These are phyloP conservation scores for Drosophila nebulosa DNA, from an alignment of 1,140 invertebrate genomes.

Conservation along the genomic window DNA sequence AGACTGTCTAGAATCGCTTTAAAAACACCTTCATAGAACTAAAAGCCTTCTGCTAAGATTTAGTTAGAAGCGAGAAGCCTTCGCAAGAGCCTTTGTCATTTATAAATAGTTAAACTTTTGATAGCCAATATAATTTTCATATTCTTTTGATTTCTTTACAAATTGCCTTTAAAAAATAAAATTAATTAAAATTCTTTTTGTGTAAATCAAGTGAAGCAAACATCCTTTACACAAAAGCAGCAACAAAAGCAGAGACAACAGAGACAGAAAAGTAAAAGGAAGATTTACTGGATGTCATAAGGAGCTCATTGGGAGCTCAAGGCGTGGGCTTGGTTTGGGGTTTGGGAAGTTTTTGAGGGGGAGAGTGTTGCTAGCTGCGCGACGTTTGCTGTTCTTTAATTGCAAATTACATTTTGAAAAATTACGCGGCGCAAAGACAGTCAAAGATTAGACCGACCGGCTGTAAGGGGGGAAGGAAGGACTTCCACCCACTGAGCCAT, in stretches of 20 bases:
- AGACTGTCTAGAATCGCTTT: too few species aligned
- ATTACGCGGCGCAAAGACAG: constrained; percentile 66
- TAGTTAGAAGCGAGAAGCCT: background rate
- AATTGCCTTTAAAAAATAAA: constrained; percentile 40
- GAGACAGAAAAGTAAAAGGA: constrained; percentile 15
- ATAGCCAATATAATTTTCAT: background rate
- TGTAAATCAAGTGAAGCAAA: constrained; percentile 71
- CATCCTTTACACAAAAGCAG: constrained; percentile 74
- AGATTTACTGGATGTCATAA: constrained; percentile 12
- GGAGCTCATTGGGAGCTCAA: constrained; percentile 30
- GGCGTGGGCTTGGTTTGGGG: constrained; percentile 24
- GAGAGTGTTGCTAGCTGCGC: background rate
- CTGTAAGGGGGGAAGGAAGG: constrained; percentile 17
- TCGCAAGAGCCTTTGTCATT: background rate
- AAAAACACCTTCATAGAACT: too few species aligned
- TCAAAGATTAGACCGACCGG: constrained; percentile 67
- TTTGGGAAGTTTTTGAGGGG: background rate
- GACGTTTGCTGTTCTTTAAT: constrained; percentile 58
- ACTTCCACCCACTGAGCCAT: background rate
- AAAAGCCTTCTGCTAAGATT: too few species aligned
- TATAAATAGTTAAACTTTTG: background rate
- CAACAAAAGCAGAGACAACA: constrained; percentile 18
- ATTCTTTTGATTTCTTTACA: background rate
- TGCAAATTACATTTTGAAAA: constrained; percentile 80
- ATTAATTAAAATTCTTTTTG: constrained; percentile 78